Evolutionary conservation across 2,888 invertebrate species (phyloP), one percentile per base, ranked within the genome.

Genomic region (Calephelis perditalis): DNA sequence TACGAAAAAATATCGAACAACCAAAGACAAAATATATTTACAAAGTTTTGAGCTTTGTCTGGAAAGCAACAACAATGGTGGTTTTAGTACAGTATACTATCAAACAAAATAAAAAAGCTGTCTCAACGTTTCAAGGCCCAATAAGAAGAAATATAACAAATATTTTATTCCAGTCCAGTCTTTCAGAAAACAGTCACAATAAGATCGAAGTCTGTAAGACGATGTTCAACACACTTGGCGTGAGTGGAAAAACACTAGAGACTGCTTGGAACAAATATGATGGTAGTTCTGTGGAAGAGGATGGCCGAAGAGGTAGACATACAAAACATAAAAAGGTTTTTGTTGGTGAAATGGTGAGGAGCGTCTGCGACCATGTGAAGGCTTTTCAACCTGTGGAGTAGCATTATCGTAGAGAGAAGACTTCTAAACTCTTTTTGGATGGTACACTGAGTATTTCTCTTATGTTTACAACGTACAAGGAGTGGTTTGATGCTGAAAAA

Each of bases 381-480:
- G 47, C 47, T 47, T 47, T 47, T 47, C 47, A 47, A 47, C 47
- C 46, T 8, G 10, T 45, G 10, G 45, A 45, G 45, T 45, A n/a
- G 10, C 45, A 45, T 9, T 45, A 45, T 45, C 45, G 8, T 9
- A 45, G 45, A 45, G 11, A 47, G 9, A 47, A 47, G 47, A 47
- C 47, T 8, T 3, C 47, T 47, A 47, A 47, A 47, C 47, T 47
- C 3, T 7, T 8, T 47, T n/a, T 47, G 9, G 47, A 15, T 47
- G 47, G 47, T 47, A 8, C 15, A 3, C 47, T 47, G 9, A 47
- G 47, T 47, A 47, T 47, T 47, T 7, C 15, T 9, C 7, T 6
- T 15, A 47, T 47, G 15, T 15, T 47, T 15, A 8, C 8, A 7
- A 47, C 8, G 47, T 47, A 47, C 9, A 47, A 47, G 7, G 12